Conservation (phyloP, 2,797 vertebrate genomes). For the Sebastes hopkinsi region DNA sequence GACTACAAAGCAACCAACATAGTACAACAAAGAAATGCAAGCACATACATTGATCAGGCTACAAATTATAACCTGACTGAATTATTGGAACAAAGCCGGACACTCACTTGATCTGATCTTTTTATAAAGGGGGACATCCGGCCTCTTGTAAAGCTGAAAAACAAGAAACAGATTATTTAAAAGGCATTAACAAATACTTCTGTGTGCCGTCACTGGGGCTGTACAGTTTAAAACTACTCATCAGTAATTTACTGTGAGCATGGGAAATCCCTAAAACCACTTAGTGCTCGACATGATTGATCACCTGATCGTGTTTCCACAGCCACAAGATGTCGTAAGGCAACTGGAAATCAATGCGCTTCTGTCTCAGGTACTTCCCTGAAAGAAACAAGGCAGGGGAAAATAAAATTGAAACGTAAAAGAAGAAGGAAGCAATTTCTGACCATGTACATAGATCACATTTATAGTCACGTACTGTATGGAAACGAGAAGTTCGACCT, state of each 20-base stretch:
- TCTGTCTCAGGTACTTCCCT: conserved; percentile 99
- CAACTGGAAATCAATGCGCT: conserved; percentile 98
- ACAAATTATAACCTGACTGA: background rate
- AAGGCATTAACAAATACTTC: conserved; percentile 4
- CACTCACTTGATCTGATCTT: conserved; percentile 86
- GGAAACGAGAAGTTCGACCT: background rate
- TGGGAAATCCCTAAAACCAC: conserved; percentile 20
- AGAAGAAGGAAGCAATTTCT: background rate
- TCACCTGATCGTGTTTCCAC: conserved; percentile 99
- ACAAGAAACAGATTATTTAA: conserved; percentile 18
- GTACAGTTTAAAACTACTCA: background rate
- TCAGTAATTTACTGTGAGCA: background rate
- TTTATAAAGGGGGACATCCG: conserved; percentile 87
- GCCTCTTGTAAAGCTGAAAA: conserved; percentile 84
- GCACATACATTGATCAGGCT: background rate
- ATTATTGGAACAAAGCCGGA: conserved; percentile 11
- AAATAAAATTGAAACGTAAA: background rate
- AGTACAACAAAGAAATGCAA: background rate
- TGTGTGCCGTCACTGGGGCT: background rate
- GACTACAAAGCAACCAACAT: background rate
- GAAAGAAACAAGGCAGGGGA: conserved; percentile 31
- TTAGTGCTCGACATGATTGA: conserved; percentile 19
- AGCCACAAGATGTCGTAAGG: conserved; percentile 99
- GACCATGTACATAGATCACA: background rate
- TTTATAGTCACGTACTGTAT: background rate